A percentile compares a stretch with the other conserved stretches of the same genome.
These are phyloP conservation scores for Portunus trituberculatus DNA, from an alignment of 1,140 invertebrate genomes.

Conservation along the genomic window DNA sequence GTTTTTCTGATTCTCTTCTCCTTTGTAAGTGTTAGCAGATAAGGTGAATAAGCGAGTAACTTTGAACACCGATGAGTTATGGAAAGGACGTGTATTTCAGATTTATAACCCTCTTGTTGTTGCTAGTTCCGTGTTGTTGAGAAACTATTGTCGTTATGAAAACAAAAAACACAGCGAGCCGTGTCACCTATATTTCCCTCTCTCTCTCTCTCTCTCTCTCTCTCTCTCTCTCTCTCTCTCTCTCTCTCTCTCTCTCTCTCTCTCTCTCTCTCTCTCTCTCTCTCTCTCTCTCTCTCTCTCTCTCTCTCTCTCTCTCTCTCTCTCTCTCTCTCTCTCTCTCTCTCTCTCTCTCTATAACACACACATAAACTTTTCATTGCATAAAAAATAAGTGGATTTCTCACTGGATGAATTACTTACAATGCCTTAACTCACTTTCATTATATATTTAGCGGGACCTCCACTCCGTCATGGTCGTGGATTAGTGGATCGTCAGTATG, in stretches of 20 bases:
- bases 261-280: no score
- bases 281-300: no score
- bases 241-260: no score
- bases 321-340: constrained; percentile 20
- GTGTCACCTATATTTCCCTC: constrained; percentile 9
- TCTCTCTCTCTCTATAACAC: not conserved
- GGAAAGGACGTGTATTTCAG: not conserved
- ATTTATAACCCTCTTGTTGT: constrained; percentile 11
- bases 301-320: constrained; percentile 15
- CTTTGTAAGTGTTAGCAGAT: not conserved
- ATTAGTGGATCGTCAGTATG: no score
- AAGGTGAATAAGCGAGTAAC: not conserved
- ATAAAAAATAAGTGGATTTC: not conserved
- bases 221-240: not conserved
- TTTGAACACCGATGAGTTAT: not conserved
- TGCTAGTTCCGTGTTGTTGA: not conserved
- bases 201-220: not conserved
- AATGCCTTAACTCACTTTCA: not conserved
- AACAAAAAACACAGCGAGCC: not conserved
- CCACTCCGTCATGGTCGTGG: no score
- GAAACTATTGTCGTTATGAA: constrained; percentile 23
- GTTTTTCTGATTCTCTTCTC: not conserved
- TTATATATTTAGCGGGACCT: not conserved
- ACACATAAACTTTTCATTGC: not conserved
- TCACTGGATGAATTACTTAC: not conserved